Base-by-base conservation (phyloP, 2,113 vertebrate species). In the Coturnix japonica region DNA sequence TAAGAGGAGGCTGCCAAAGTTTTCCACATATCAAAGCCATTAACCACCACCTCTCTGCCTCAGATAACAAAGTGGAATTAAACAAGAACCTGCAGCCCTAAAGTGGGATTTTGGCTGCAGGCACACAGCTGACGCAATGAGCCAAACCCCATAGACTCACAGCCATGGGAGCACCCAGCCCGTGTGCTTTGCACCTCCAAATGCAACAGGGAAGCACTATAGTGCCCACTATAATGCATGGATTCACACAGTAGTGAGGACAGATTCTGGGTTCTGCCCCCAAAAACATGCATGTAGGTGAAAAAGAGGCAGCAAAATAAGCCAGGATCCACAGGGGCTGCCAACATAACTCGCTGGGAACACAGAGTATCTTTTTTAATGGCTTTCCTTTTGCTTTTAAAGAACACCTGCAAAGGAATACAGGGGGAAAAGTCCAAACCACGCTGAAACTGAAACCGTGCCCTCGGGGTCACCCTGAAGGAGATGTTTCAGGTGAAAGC, bases 101-200 rank as follows among this genome's bases (percentile, higher is more conserved):
- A 19, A 8, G 2, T 13, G 5, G 46, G 2, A 0, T 4, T 54
- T 6, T 16, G 56, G 41, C 57, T 85, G 26, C 31, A 17, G 49
- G 46, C 31, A 9, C 15, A 2, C 3, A 43, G 47, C 25, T 0
- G 0, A 35, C 35, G 39, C 5, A 28, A 15, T 1, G 18, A 61
- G 60, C 35, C 59, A 69, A 73, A 30, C 15, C 59, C 59, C n/a
- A 8, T 28, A 30, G 37, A 43, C 35, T 21, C 43, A 26, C 73
- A 47, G 13, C 4, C 26, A 59, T 14, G 2, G 0, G 7, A n/a
- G 70, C 23, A 15, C 13, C n/a, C n/a, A n/a, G n/a, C n/a, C 15
- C 37, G 26, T 8, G 4, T 5, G 0, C 35, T 61, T 30, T 2
- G 0, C 51, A 35, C 8, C 22, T 75, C 37, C 18, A 1, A 5